Evolutionary conservation across 2,888 invertebrate species (phyloP), one percentile per base, ranked within the genome.

Genomic region (Ariolimax columbianus): DNA sequence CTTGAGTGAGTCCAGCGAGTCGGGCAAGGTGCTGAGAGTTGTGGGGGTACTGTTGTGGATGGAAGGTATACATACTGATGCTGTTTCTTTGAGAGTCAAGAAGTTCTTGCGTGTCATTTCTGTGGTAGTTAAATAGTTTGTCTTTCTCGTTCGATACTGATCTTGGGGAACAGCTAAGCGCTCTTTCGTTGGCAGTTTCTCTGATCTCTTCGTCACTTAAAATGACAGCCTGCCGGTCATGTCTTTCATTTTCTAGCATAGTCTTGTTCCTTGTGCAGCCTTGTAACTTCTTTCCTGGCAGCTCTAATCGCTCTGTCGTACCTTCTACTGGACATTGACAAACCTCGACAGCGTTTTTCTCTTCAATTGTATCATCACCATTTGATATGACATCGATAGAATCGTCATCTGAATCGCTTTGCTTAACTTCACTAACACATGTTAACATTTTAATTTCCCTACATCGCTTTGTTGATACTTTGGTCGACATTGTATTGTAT

Each of bases 401-500:
- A 17, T 83, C 83, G 26, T 83, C 83, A 19, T 83, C 83, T 14
- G 77, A 66, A 17, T 83, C 81, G 14, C 9, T 26, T 40, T 81
- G 40, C 36, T 70, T 70, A 23, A 72, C 38, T 3, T 51, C 17
- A n/a, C 17, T n/a, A 19, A 4, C 43, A 66, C 40, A 63, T n/a
- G 9, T 23, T 26, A 36, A 38, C 59, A 59, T 55, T 19, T 11
- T 36, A 2, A 7, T 14, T 6, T 36, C 77, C 0, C 23, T 38
- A 2, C 51, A 3, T 40, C 47, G 4, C 6, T 23, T 79, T 14
- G 40, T 26, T 4, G 59, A 78, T 40, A 30, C 1, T 78, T 66
- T 78, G 17, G n/a, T 68, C 4, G 79, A 38, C 79, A 79, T 79
- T 59, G 36, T 51, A 0, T 30, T 33, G 0, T 3, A 33, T 1